Evolutionary conservation across 30 jellyfish, hydroid and myxozoan species (phyloP).

Genomic region (Catostylus mosaicus): DNA sequence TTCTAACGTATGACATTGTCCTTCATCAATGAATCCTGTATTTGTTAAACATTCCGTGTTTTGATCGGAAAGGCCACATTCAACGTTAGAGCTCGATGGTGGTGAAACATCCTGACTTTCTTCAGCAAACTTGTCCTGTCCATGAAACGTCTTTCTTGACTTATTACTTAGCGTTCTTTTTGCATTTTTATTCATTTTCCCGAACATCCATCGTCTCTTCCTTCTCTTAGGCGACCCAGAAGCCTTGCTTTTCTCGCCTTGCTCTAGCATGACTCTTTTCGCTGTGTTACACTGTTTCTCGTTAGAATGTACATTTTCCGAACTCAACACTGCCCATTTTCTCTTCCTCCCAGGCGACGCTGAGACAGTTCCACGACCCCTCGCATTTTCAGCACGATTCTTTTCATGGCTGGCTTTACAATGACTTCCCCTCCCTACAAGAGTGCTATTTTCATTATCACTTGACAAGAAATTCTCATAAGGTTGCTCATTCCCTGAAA

Average conservation of each 20-base stretch:
- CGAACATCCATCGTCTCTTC: constrained; percentile 4
- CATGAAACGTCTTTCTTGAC: neutral
- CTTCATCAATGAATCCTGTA: too few relatives aligned
- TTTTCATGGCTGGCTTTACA: neutral
- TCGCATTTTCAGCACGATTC: neutral
- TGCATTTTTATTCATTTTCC: neutral
- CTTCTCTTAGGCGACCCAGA: neutral
- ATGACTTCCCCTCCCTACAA: neutral
- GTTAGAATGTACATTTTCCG: neutral
- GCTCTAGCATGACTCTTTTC: neutral
- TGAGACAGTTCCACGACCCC: neutral
- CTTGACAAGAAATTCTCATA: neutral
- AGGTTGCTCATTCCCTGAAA: neutral
- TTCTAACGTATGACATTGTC: too few relatives aligned
- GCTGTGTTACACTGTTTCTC: neutral
- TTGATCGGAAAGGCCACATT: too few relatives aligned
- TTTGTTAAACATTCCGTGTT: too few relatives aligned
- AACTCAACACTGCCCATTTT: neutral
- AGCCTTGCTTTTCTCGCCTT: neutral
- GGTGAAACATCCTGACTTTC: neutral
- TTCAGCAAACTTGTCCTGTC: neutral
- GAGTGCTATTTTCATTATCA: neutral
- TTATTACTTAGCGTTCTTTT: neutral
- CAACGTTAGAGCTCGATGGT: neutral
- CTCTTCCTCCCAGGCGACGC: neutral